phyloP scores from a whole-genome alignment of 2,113 vertebrate species.

The Macrotis lagotis region DNA sequence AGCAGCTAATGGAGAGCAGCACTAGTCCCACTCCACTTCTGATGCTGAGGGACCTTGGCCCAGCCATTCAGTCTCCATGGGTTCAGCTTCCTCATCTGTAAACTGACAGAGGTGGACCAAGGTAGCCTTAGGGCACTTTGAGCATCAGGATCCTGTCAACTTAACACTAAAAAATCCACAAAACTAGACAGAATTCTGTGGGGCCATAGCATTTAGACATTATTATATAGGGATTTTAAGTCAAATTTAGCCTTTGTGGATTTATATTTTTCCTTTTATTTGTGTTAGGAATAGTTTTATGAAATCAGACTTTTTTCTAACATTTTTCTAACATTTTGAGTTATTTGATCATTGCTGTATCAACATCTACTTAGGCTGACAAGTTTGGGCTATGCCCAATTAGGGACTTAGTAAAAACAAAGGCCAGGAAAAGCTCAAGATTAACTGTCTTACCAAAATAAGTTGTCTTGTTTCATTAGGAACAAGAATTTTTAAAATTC shows the following conservation, averaged over 20 bases:
- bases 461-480: background rate
- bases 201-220: background rate
- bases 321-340: conserved; percentile 51
- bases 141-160: background rate
- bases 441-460: background rate
- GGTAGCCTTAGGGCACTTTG: background rate
- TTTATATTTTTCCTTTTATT: background rate
- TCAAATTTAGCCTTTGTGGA: background rate
- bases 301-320: conserved; percentile 67
- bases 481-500: background rate
- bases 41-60: background rate
- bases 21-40: background rate
- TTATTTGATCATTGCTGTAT: conserved; percentile 70
- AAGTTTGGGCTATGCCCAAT: conserved; percentile 30
- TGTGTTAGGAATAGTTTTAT: conserved; percentile 47
- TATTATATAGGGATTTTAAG: background rate
- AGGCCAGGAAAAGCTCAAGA: background rate
- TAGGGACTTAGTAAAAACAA: background rate
- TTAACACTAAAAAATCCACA: background rate
- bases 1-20: background rate
- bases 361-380: conserved; percentile 13
- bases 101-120: background rate
- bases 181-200: background rate
- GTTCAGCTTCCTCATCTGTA: background rate
- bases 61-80: background rate